Evolutionary conservation across 2,797 vertebrate species (phyloP), one percentile per base, ranked within the genome.

Genomic region (Momotus momota): DNA sequence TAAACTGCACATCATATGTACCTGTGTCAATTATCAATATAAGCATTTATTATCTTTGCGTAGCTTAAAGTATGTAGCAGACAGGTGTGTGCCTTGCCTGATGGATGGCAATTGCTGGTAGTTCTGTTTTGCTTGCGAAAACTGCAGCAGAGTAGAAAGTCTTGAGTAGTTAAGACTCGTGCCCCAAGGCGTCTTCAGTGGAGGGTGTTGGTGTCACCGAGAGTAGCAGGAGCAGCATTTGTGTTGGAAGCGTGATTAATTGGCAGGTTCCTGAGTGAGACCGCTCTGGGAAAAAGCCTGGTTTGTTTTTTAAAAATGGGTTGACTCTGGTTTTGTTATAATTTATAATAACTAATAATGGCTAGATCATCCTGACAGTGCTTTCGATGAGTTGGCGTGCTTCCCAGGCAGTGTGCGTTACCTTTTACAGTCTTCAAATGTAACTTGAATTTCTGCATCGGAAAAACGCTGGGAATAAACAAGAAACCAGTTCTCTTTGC

Each of bases 221-320:
- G 33, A 40, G 35, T 3, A 12, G 31, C 5, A 3, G 14, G 27
- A 86, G 51, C 55, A 58, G 40, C 12, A 17, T 52, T 80, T 67
- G 22, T 26, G 22, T 67, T 71, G 25, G 2, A 11, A 48, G 38
- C 78, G 38, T 45, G 31, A 64, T 52, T 45, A 67, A 62, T 23
- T 55, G 64, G 7, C n/a, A 64, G 23, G 12, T 43, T 91, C 52
- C 66, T 27, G 33, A 93, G 35, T 8, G 31, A 64, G 29, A 20
- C 4, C 3, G 6, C 10, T 81, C 27, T 9, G 35, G 19, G 26
- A 29, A 16, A 81, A 43, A 73, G 14, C 1, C 12, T 6, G 0
- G 0, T 43, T 55, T 65, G 62, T 15, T 35, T 35, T 35, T 35
- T 35, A 35, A 25, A 54, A 83, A 43, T 70, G 7, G 1, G 3